Evolutionary conservation across 1,140 invertebrate species (phyloP).

Genomic region (Trachymyrmex septentrionalis): DNA sequence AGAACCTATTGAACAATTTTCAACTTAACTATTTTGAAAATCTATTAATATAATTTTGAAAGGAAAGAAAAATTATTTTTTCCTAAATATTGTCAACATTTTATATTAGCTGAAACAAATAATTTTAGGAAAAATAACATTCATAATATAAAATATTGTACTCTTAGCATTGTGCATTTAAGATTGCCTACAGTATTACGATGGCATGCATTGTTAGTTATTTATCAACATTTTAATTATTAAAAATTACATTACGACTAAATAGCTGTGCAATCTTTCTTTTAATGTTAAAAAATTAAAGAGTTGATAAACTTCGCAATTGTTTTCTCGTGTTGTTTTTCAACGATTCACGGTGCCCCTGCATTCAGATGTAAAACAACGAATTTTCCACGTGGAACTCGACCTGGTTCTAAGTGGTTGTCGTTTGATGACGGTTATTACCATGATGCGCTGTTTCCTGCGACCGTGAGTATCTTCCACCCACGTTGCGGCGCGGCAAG

Average conservation of each 20-base stretch:
- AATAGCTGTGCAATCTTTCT: neutral
- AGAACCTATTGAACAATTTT: neutral
- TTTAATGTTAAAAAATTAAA: neutral
- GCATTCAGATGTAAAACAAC: conserved; percentile 68
- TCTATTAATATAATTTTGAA: neutral
- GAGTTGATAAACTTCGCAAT: neutral
- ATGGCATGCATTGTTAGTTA: neutral
- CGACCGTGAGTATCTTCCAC: conserved; percentile 83
- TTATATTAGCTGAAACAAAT: neutral
- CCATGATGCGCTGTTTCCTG: conserved; percentile 86
- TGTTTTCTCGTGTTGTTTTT: conserved; percentile 36
- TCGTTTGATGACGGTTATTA: conserved; percentile 86
- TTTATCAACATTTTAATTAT: conserved; percentile 2
- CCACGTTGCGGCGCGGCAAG: conserved; percentile 71
- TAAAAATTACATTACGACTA: neutral
- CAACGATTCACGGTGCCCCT: conserved; percentile 24
- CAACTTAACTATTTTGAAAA: neutral
- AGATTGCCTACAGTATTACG: neutral
- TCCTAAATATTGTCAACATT: no score
- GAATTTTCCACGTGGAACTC: conserved; percentile 76
- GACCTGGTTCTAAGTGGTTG: conserved; percentile 85
- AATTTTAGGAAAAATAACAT: neutral
- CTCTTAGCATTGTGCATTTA: neutral
- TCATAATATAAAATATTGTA: neutral
- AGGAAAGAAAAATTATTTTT: neutral